Evolutionary conservation across 2,888 invertebrate species (phyloP).

Genomic region (Merodon equestris): DNA sequence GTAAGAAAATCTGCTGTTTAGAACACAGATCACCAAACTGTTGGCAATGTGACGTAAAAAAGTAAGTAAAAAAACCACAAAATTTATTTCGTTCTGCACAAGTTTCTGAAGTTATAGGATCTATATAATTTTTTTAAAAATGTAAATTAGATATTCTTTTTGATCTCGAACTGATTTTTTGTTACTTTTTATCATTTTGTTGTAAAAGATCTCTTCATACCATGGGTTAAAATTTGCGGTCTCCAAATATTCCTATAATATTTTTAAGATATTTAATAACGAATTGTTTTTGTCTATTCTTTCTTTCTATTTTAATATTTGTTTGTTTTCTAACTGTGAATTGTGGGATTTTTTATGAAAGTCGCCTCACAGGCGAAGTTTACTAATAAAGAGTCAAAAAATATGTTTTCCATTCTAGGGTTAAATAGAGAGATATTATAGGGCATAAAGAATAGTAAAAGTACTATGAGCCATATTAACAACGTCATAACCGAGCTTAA

Average conservation of each 20-base stretch:
- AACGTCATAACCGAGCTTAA: no score
- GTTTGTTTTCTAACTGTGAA: slow-evolving; percentile 1
- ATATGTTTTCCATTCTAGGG: slow-evolving; percentile 17
- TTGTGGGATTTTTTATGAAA: background rate
- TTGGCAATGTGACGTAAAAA: slow-evolving; percentile 5
- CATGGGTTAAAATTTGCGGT: slow-evolving; percentile 7
- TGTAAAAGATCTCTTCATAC: slow-evolving; percentile 18
- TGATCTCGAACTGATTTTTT: background rate
- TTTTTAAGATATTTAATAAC: slow-evolving; percentile 17
- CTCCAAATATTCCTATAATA: slow-evolving; percentile 17
- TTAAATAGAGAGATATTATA: no score
- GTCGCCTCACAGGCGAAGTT: slow-evolving; percentile 11
- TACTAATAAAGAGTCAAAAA: slow-evolving; percentile 19
- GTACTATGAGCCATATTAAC: no score
- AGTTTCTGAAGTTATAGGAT: slow-evolving; percentile 1
- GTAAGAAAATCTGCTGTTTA: slow-evolving; percentile 10
- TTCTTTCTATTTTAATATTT: slow-evolving; percentile 8
- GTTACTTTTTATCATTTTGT: background rate
- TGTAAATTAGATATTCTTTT: slow-evolving; percentile 5
- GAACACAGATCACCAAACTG: background rate
- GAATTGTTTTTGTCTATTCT: slow-evolving; percentile 17
- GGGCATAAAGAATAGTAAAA: no score
- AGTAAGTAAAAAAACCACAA: slow-evolving; percentile 5
- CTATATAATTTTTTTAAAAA: slow-evolving; percentile 3
- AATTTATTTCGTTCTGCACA: slow-evolving; percentile 2